phyloP scores from a whole-genome alignment of 2,113 vertebrate species.

The Emydura subglobosa region DNA sequence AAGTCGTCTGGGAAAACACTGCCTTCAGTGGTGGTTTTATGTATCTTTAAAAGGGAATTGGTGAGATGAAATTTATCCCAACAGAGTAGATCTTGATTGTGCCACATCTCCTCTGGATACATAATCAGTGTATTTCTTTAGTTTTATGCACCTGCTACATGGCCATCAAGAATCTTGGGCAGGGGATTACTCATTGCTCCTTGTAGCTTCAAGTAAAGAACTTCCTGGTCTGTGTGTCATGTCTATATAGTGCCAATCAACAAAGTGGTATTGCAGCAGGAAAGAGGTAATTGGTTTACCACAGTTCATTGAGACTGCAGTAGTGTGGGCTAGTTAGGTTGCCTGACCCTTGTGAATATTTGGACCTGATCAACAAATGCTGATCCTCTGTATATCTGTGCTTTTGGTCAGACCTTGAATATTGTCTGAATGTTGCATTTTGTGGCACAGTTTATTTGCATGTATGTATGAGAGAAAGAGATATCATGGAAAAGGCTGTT shows the following conservation, averaged over 20 bases:
- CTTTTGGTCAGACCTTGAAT: not conserved
- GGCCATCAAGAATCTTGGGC: not conserved
- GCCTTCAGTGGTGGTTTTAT: not conserved
- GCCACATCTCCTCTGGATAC: no score
- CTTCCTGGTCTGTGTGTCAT: not conserved
- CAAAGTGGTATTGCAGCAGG: not conserved
- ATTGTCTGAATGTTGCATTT: not conserved
- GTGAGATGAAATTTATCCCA: not conserved
- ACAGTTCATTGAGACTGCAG: no score
- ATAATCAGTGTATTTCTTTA: not conserved
- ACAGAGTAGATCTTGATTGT: not conserved
- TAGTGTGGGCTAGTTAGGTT: no score
- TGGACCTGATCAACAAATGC: no score
- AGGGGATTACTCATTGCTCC: not conserved
- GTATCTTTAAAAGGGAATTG: not conserved
- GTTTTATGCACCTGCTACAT: not conserved
- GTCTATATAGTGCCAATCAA: not conserved
- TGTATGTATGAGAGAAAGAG: not conserved
- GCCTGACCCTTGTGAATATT: no score
- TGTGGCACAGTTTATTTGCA: not conserved
- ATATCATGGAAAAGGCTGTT: not conserved
- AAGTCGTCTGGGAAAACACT: not conserved
- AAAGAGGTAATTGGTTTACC: no score
- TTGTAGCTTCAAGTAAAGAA: no score
- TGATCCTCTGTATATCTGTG: not conserved